A percentile compares a stretch with the other conserved stretches of the same genome.
Evolutionary conservation across 1,140 invertebrate species (phyloP).

Genomic region (Drosophila subobscura): DNA sequence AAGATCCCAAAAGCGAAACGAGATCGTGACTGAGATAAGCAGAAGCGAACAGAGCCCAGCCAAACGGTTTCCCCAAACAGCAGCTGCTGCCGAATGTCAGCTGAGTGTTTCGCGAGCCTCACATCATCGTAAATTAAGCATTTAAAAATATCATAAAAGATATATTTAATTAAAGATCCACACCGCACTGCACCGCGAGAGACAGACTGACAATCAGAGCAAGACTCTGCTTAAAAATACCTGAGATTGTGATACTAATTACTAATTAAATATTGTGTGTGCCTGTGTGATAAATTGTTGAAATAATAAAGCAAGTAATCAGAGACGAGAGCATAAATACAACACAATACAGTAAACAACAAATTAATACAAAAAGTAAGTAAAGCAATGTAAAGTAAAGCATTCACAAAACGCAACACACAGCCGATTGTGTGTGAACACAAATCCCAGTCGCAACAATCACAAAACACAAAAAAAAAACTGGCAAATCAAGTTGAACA

Average conservation of each 20-base stretch:
- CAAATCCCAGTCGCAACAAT: slow-evolving; percentile 17
- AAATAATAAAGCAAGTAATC: slow-evolving; percentile 48
- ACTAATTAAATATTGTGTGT: slow-evolving; percentile 36
- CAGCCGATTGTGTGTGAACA: too few species aligned
- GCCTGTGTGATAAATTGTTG: slow-evolving; percentile 64
- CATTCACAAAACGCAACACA: slow-evolving; percentile 23
- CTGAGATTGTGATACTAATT: slow-evolving; percentile 58
- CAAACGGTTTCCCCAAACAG: slow-evolving; percentile 49
- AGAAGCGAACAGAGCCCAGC: slow-evolving; percentile 6
- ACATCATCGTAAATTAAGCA: slow-evolving; percentile 3
- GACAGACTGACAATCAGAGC: slow-evolving; percentile 48
- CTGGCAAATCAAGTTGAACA: slow-evolving; percentile 63
- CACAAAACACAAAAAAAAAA: slow-evolving; percentile 40
- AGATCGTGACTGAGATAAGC: background rate
- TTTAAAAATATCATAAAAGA: slow-evolving; percentile 33
- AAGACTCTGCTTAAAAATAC: slow-evolving; percentile 34
- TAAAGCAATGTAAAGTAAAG: slow-evolving; percentile 42
- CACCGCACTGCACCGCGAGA: background rate
- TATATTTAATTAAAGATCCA: slow-evolving; percentile 34
- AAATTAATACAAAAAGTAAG: slow-evolving; percentile 60
- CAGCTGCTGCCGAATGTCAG: slow-evolving; percentile 38
- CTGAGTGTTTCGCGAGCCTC: slow-evolving; percentile 54
- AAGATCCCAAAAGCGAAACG: slow-evolving; percentile 2
- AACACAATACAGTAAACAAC: slow-evolving; percentile 12
- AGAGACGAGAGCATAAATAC: background rate